A percentile compares a stretch with the other conserved stretches of the same genome.
These are phyloP conservation scores for Heliopora coerulea DNA, from an alignment of 92 coral and sea anemone species.

Conservation along the genomic window DNA sequence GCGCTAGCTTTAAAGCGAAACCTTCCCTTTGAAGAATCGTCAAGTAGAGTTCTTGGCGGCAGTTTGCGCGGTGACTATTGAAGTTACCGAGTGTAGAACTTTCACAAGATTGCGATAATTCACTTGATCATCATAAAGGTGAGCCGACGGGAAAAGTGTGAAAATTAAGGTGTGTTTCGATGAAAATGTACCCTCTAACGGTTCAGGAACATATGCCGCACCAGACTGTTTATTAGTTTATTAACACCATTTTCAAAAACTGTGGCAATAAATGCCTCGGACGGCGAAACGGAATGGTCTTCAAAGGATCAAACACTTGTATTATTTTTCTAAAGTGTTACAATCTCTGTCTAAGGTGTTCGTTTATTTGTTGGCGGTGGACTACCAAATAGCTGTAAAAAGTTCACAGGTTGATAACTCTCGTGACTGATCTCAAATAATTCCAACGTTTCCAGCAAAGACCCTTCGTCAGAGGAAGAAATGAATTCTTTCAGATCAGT, in stretches of 20 bases:
- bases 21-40: neutral
- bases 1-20: too few species aligned
- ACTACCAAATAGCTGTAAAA: too few species aligned
- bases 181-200: slow-evolving; percentile 16
- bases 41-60: neutral
- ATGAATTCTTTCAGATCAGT: too few species aligned
- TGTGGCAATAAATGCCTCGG: slow-evolving; percentile 18
- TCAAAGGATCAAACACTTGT: neutral
- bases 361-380: neutral
- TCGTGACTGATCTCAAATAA: too few species aligned
- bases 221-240: slow-evolving; percentile 33
- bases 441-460: too few species aligned
- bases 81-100: slow-evolving; percentile 3
- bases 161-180: slow-evolving; percentile 25
- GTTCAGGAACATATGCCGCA: slow-evolving; percentile 13
- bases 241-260: slow-evolving; percentile 37
- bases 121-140: slow-evolving; percentile 22
- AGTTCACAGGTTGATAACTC: too few species aligned
- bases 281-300: slow-evolving; percentile 16
- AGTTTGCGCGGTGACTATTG: neutral
- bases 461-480: too few species aligned
- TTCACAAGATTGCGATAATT: slow-evolving; percentile 22
- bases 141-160: slow-evolving; percentile 19
- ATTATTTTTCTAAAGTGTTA: slow-evolving; percentile 7
- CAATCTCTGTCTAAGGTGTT: slow-evolving; percentile 6